Conservation (phyloP, 2,113 vertebrate species). For the Macquaria ambigua region DNA sequence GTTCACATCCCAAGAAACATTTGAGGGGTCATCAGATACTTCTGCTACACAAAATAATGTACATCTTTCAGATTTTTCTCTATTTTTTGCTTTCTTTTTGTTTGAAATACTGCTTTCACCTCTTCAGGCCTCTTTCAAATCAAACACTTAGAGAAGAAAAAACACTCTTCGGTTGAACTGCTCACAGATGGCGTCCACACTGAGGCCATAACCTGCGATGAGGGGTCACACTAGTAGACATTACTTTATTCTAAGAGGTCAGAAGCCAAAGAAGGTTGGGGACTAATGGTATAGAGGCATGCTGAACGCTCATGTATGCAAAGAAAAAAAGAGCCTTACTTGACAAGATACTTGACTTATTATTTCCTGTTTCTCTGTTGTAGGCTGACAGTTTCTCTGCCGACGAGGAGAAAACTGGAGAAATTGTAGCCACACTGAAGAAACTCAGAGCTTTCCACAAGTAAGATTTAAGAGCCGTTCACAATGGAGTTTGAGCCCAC, state of each 20-base stretch:
- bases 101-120: background rate
- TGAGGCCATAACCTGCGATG: background rate
- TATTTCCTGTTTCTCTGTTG: constrained; percentile 12
- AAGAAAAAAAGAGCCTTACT: background rate
- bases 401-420: constrained; percentile 74
- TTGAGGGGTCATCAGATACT: background rate
- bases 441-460: constrained; percentile 90
- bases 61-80: background rate
- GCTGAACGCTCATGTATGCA: background rate
- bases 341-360: background rate
- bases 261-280: background rate
- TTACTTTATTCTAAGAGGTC: background rate
- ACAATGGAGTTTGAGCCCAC: background rate
- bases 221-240: background rate
- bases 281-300: background rate
- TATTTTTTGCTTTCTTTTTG: background rate
- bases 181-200: background rate
- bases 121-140: background rate
- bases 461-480: constrained; percentile 79
- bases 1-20: background rate
- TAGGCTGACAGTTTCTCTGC: constrained; percentile 83
- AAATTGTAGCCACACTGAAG: constrained; percentile 82
- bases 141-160: background rate
- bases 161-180: background rate
- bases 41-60: background rate